A percentile compares a stretch with the other conserved stretches of the same genome.
Conservation (phyloP, 2,113 vertebrate genomes). For the Clarias magur region DNA sequence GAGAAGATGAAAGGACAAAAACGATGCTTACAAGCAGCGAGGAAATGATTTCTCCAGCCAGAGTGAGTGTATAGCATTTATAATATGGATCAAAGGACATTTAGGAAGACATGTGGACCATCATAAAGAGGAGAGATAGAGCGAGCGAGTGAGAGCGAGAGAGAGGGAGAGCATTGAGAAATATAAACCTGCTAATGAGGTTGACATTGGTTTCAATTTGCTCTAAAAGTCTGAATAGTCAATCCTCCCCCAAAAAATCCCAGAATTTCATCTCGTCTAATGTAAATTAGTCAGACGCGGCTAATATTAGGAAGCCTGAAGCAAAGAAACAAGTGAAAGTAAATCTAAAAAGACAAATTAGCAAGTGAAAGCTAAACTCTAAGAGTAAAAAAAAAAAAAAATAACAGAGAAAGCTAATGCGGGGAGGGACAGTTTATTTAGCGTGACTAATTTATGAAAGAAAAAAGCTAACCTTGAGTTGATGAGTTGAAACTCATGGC, state of each 20-base stretch:
- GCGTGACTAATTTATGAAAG: too few relatives aligned
- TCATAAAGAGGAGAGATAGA: background rate
- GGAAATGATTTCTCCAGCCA: background rate
- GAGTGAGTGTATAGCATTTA: background rate
- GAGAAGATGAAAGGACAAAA: background rate
- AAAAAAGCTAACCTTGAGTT: too few relatives aligned
- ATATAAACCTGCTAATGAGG: background rate
- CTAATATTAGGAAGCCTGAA: background rate
- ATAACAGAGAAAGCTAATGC: background rate
- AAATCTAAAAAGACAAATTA: background rate
- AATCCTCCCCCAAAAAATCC: background rate
- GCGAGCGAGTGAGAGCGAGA: background rate
- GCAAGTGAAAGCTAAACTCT: background rate
- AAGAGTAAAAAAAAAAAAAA: too few relatives aligned
- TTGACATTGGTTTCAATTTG: background rate
- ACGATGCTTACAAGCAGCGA: background rate
- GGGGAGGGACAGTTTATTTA: too few relatives aligned
- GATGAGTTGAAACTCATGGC: too few relatives aligned
- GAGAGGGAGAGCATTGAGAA: background rate
- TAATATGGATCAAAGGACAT: slow-evolving; percentile 60
- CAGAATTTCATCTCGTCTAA: background rate
- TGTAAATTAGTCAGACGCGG: background rate
- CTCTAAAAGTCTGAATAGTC: background rate
- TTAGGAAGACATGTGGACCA: background rate
- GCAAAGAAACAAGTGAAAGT: background rate